Evolutionary conservation across 2,888 invertebrate genomes (phyloP), one percentile per base, ranked within the genome.

Genomic region (Dasysyrphus albostriatus): DNA sequence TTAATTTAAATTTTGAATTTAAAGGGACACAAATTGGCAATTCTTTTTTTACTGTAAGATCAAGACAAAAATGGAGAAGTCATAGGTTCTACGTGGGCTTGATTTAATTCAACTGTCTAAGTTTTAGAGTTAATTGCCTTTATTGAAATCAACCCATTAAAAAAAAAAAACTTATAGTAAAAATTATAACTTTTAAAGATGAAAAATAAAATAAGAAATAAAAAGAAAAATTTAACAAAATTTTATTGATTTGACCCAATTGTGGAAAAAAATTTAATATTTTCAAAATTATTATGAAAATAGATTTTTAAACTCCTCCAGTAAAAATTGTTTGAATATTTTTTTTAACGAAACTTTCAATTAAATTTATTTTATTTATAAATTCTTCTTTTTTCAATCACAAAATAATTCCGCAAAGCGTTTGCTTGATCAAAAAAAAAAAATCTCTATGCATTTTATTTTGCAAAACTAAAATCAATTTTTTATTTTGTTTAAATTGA

Each of bases 391-490:
- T 42, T 14, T 19, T 5, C 24, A 47, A 14, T 47, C 67, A 49
- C 67, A 19, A 37, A 49, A 37, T 49, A 37, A 19, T 49, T 29
- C 39, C 16, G 54, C 69, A 69, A 69, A 69, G 69, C n/a, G 37
- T 63, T 51, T 59, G 19, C 24, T 63, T 67, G 6, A 10, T 44
- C 76, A 16, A 39, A 63, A 63, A 42, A 19, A 0, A 10, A 47
- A 10, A 32, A 59, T 37, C 47, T 56, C 24, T 58, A 77, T 67
- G 59, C 54, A 65, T 70, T 61, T 63, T 59, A 47, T 37, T 65
- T 72, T 69, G 44, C 59, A 58, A 73, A 61, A 65, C 1, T 3
- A 24, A 42, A 77, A 79, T 34, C n/a, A n/a, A 19, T 72, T 47
- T 59, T 59, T 47, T 61, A 9, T 70, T 72, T 65, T 32, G 39